These are phyloP conservation scores for Sceloporus undulatus DNA, from an alignment of 2,113 vertebrate genomes.

Conservation along the genomic window DNA sequence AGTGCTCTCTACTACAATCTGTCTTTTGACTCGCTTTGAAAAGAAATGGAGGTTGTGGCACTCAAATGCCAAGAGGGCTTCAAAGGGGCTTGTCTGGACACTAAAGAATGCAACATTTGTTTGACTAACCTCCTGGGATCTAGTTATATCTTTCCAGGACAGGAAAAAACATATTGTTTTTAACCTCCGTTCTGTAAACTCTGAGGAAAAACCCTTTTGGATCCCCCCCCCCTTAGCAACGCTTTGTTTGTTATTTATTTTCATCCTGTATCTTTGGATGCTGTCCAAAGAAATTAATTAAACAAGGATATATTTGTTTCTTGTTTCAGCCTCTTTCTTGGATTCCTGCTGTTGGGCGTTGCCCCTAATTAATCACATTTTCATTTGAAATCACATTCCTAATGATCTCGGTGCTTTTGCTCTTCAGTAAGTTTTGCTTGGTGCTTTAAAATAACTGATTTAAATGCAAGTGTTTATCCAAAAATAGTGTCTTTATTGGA, in stretches of 20 bases:
- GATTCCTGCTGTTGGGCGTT: constrained; percentile 67
- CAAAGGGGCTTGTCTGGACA: constrained; percentile 53
- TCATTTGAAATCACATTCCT: constrained; percentile 69
- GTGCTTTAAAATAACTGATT: constrained; percentile 73
- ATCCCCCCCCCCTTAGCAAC: constrained; percentile 24
- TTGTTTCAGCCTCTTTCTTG: constrained; percentile 68
- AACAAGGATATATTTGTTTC: constrained; percentile 71
- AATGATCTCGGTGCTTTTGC: constrained; percentile 63
- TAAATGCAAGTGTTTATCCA: constrained; percentile 76
- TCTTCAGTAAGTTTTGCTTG: constrained; percentile 61
- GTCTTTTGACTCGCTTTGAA: neutral
- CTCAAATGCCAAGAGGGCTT: constrained; percentile 51
- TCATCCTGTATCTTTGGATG: constrained; percentile 40
- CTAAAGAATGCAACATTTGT: constrained; percentile 53
- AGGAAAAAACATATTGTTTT: constrained; percentile 51
- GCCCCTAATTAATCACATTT: constrained; percentile 76
- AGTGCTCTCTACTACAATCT: constrained; percentile 24
- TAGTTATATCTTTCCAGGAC: constrained; percentile 35
- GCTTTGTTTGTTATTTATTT: constrained; percentile 25
- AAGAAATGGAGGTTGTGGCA: constrained; percentile 34
- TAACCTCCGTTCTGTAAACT: constrained; percentile 49
- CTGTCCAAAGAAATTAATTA: constrained; percentile 66
- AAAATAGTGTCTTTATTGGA: constrained; percentile 70
- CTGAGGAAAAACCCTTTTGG: constrained; percentile 36
- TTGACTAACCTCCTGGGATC: constrained; percentile 58